These are phyloP conservation scores for Ageneiosus marmoratus DNA, from an alignment of 2,113 vertebrate genomes.

Conservation along the genomic window DNA sequence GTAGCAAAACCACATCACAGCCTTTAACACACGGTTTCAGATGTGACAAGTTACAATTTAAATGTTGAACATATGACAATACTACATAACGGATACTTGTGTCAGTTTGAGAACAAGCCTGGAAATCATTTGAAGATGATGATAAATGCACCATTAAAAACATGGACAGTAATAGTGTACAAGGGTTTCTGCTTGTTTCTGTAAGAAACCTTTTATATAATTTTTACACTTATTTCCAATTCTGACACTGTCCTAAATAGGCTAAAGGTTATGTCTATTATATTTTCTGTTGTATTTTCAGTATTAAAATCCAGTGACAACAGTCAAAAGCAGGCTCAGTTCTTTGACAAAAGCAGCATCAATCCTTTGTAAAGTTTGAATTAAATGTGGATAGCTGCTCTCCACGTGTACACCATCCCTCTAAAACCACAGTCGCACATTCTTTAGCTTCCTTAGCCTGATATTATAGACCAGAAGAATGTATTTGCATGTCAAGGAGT, in stretches of 20 bases:
- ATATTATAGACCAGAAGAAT: constrained; percentile 5
- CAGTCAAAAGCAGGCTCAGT: neutral
- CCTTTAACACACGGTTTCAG: neutral
- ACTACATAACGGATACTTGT: neutral
- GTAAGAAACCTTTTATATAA: neutral
- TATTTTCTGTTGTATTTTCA: neutral
- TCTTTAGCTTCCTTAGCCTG: neutral
- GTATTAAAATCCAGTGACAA: neutral
- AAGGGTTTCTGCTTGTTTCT: neutral
- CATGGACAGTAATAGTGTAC: neutral
- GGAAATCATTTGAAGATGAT: neutral
- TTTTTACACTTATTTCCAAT: neutral
- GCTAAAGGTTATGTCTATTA: neutral
- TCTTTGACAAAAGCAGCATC: neutral
- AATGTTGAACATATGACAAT: neutral
- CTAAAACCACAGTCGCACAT: neutral
- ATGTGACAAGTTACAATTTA: constrained; percentile 11
- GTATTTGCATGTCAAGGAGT: constrained; percentile 7
- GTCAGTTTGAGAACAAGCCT: neutral
- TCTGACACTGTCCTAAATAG: neutral
- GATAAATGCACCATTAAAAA: too few species aligned
- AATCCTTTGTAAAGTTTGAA: neutral
- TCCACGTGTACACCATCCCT: neutral
- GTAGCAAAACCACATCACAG: constrained; percentile 34
- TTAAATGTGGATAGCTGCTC: neutral